phyloP scores from a whole-genome alignment of 2,888 invertebrate species.

The Troides helena region DNA sequence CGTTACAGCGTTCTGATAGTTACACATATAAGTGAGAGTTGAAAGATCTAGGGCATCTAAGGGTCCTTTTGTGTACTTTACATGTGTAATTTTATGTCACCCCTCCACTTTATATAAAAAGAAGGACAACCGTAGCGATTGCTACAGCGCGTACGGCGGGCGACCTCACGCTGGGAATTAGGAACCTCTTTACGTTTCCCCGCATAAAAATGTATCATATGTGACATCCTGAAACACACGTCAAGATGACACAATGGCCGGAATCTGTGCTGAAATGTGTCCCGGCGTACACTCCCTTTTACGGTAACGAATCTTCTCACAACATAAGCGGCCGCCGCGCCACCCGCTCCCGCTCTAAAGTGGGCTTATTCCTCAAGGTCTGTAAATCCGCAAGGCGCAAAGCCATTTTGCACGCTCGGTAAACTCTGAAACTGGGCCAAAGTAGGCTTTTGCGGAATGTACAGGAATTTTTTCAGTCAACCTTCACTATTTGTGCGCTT shows the following conservation, averaged over 20 bases:
- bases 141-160: no score
- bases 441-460: conserved; percentile 73
- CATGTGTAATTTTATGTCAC: no score
- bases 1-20: no score
- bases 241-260: conserved; percentile 14
- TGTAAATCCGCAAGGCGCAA: conserved; percentile 66
- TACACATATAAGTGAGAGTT: no score
- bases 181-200: no score
- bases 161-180: no score
- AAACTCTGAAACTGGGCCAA: conserved; percentile 76
- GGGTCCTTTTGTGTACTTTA: no score
- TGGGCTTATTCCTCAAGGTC: conserved; percentile 51
- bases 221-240: conserved; percentile 1
- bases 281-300: conserved; percentile 22
- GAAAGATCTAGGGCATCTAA: no score
- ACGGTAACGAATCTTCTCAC: conserved; percentile 24
- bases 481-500: conserved; percentile 65
- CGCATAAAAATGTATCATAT: no score
- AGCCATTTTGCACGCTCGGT: conserved; percentile 72
- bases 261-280: conserved; percentile 13
- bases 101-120: no score
- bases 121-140: no score
- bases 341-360: conserved; percentile 30
- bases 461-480: conserved; percentile 55
- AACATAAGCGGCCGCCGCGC: conserved; percentile 26